Evolutionary conservation across 2,888 invertebrate species (phyloP).

Genomic region (Melangyna quadrimaculata): DNA sequence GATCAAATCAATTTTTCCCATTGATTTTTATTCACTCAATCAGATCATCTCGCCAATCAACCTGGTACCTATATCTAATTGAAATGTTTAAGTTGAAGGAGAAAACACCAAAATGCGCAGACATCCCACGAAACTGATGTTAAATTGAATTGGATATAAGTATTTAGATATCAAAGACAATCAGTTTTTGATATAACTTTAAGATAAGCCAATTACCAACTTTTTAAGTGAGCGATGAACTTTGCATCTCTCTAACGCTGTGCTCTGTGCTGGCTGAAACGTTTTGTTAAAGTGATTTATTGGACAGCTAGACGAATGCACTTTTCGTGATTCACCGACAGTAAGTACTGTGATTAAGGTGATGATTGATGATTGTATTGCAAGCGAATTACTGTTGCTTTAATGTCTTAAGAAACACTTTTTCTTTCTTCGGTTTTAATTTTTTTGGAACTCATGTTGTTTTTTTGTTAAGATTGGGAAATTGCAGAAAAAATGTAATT

Average conservation of each 20-base stretch:
- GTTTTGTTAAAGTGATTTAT: constrained; percentile 65
- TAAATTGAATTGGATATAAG: background rate
- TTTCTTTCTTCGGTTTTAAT: constrained; percentile 8
- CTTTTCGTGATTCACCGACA: constrained; percentile 58
- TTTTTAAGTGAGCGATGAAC: constrained; percentile 59
- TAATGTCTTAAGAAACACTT: constrained; percentile 46
- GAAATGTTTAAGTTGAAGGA: constrained; percentile 9
- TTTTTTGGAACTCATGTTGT: background rate
- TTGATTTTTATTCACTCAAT: constrained; percentile 7
- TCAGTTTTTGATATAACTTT: background rate
- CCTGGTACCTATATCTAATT: background rate
- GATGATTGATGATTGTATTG: constrained; percentile 62
- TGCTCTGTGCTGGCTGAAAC: too few species aligned
- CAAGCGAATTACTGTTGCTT: background rate
- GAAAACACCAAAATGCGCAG: background rate
- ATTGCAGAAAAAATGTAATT: background rate
- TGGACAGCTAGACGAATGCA: constrained; percentile 64
- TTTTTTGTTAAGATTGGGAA: background rate
- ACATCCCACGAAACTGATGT: constrained; percentile 19
- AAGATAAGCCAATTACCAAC: constrained; percentile 37
- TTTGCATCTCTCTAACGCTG: constrained; percentile 56
- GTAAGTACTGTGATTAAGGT: constrained; percentile 54
- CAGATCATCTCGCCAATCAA: background rate
- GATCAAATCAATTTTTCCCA: constrained; percentile 16
- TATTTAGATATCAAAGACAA: constrained; percentile 8